Evolutionary conservation across 1,140 invertebrate species (phyloP).

Genomic region (Stenopsyche tienmushanensis): DNA sequence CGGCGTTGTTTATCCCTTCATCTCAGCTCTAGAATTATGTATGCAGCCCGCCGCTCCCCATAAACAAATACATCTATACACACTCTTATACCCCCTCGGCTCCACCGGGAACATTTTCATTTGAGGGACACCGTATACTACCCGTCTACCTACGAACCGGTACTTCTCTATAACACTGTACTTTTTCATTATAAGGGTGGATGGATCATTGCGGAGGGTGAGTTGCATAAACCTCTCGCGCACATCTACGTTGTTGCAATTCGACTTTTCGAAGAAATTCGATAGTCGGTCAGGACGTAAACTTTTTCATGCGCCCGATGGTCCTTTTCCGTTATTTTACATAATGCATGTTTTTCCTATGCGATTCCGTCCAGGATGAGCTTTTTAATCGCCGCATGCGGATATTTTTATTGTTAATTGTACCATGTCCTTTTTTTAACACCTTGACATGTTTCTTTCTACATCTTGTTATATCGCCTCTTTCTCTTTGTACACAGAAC

Average conservation of each 20-base stretch:
- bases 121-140: not conserved
- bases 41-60: constrained; percentile 23
- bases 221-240: not conserved
- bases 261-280: not conserved
- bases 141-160: not conserved
- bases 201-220: not conserved
- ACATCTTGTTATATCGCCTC: constrained; percentile 17
- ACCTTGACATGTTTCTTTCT: too few relatives aligned
- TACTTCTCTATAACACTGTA: not conserved
- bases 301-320: too few relatives aligned
- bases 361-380: too few relatives aligned
- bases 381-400: too few relatives aligned
- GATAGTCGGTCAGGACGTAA: not conserved
- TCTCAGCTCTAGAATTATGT: constrained; percentile 30
- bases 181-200: constrained; percentile 9
- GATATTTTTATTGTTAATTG: too few relatives aligned
- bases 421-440: too few relatives aligned
- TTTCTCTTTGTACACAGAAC: constrained; percentile 27
- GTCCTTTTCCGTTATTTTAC: too few relatives aligned
- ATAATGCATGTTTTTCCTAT: too few relatives aligned
- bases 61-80: constrained; percentile 16
- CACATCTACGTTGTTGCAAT: not conserved
- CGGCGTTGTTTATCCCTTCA: constrained; percentile 31
- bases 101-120: constrained; percentile 14
- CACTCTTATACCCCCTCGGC: not conserved